A percentile compares a stretch with the other conserved stretches of the same genome.
These are phyloP conservation scores for Pomacea canaliculata DNA, from an alignment of 2,888 invertebrate species.

Conservation along the genomic window DNA sequence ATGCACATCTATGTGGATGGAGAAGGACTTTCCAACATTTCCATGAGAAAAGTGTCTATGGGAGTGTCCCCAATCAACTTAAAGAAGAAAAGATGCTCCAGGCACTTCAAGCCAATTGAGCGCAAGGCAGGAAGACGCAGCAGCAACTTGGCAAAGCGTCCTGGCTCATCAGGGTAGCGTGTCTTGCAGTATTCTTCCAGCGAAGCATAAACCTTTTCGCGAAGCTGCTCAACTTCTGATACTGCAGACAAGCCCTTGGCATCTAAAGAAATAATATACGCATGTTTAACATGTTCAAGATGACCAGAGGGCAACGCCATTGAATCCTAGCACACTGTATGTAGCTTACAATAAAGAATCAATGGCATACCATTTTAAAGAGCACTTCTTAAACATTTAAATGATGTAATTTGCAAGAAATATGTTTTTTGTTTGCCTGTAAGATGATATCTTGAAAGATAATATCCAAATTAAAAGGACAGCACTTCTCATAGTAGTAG, in stretches of 20 bases:
- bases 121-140: conserved; percentile 70
- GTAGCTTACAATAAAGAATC: too few species aligned
- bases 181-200: conserved; percentile 94
- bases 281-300: background rate
- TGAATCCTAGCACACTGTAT: too few species aligned
- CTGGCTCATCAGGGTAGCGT: conserved; percentile 90
- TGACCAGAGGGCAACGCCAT: too few species aligned
- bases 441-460: too few species aligned
- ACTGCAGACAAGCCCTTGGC: conserved; percentile 88
- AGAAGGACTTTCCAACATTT: conserved; percentile 66
- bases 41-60: conserved; percentile 80
- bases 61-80: conserved; percentile 89
- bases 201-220: conserved; percentile 95
- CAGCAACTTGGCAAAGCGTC: conserved; percentile 93
- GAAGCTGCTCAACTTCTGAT: conserved; percentile 74
- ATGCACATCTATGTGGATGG: conserved; percentile 25
- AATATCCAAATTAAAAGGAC: too few species aligned
- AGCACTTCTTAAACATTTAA: too few species aligned
- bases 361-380: too few species aligned
- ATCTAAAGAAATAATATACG: conserved; percentile 73
- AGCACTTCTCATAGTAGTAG: too few species aligned
- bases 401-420: too few species aligned
- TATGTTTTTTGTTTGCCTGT: too few species aligned
- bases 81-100: conserved; percentile 95
- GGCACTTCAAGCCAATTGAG: conserved; percentile 81